These are phyloP conservation scores for Paramormyrops kingsleyae DNA, from an alignment of 2,113 vertebrate species.

Conservation along the genomic window DNA sequence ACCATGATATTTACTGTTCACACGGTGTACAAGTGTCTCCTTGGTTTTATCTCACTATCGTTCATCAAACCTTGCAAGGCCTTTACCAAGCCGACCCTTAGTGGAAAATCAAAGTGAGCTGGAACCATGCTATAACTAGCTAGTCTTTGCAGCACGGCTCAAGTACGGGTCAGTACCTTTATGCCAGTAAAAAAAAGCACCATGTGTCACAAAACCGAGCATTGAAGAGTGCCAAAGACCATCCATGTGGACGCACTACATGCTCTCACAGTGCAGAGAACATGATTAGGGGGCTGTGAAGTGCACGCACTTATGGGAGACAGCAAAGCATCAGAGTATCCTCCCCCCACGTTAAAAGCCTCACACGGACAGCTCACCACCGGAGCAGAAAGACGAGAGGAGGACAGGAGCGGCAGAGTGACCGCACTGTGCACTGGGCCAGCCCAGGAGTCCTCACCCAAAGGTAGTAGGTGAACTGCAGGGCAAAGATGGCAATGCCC, in stretches of 20 bases:
- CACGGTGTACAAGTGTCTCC: no score
- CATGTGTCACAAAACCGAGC: not conserved
- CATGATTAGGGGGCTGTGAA: not conserved
- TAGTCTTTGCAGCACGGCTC: not conserved
- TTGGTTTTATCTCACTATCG: not conserved
- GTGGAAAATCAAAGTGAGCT: not conserved
- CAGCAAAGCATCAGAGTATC: not conserved
- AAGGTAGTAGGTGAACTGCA: slow-evolving; percentile 98
- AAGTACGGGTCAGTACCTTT: not conserved
- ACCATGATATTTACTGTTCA: not conserved
- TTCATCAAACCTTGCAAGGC: not conserved
- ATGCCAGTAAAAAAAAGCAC: not conserved
- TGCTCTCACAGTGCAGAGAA: not conserved
- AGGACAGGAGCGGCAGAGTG: not conserved
- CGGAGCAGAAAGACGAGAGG: not conserved
- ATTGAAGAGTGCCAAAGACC: not conserved
- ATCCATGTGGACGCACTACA: not conserved
- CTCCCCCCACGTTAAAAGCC: not conserved
- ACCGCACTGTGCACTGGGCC: not conserved
- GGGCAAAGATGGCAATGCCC: slow-evolving; percentile 98
- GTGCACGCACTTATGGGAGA: not conserved
- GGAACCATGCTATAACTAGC: not conserved
- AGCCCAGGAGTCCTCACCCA: slow-evolving; percentile 71
- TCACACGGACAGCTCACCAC: not conserved
- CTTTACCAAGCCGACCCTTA: not conserved